Conservation (phyloP, 2,888 invertebrate genomes). For the Gisinianus flammeolus region DNA sequence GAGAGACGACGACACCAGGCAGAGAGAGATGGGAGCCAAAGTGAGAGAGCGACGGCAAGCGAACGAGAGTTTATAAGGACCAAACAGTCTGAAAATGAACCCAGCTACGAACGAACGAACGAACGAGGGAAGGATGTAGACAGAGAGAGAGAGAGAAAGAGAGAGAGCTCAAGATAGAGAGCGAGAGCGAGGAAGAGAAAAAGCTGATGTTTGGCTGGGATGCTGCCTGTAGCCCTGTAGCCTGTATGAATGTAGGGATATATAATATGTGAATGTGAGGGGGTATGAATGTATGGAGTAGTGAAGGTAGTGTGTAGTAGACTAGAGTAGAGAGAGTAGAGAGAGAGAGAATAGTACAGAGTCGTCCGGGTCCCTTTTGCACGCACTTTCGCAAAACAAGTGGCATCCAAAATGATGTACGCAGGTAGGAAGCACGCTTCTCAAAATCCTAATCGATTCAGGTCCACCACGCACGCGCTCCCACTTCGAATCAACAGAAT, state of each 20-base stretch:
- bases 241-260: too few relatives aligned
- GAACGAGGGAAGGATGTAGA: too few relatives aligned
- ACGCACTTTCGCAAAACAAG: conserved; percentile 53
- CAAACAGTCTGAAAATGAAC: too few relatives aligned
- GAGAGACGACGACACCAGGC: too few relatives aligned
- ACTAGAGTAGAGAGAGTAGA: background rate
- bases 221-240: too few relatives aligned
- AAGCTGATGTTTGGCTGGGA: background rate
- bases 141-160: too few relatives aligned
- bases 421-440: conserved; percentile 54
- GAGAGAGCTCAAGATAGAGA: too few relatives aligned
- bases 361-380: conserved; percentile 42
- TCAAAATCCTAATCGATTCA: conserved; percentile 55
- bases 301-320: background rate
- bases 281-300: too few relatives aligned
- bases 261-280: too few relatives aligned
- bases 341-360: conserved; percentile 4
- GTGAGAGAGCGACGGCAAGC: background rate
- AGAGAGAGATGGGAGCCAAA: background rate
- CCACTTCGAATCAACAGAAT: conserved; percentile 37
- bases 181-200: conserved; percentile 12
- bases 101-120: too few relatives aligned
- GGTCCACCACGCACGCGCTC: conserved; percentile 55
- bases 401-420: conserved; percentile 54
- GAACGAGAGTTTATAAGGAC: too few relatives aligned